Evolutionary conservation across 30 jellyfish, hydroid and myxozoan species (phyloP).

Genomic region (Catostylus mosaicus): DNA sequence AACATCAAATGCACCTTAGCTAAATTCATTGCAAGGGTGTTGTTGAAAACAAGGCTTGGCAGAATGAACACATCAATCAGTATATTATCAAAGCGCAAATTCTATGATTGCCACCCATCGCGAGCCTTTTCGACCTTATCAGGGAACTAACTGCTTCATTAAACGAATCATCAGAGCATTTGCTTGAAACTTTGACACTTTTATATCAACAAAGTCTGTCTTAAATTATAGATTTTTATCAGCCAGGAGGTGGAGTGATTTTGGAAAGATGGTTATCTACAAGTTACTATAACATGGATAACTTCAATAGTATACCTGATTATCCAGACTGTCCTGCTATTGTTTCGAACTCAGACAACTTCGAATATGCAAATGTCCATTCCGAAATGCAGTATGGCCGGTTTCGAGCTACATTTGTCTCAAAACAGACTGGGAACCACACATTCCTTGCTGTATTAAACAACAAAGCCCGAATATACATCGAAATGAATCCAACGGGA

Average conservation of each 20-base stretch:
- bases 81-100: too few relatives aligned
- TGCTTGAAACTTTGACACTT: too few relatives aligned
- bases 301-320: constrained; percentile 38
- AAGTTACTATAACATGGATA: not conserved
- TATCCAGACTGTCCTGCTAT: constrained; percentile 47
- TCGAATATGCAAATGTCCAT: not conserved
- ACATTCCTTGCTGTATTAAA: constrained; percentile 29
- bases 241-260: constrained; percentile 38
- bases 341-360: constrained; percentile 25
- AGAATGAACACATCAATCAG: too few relatives aligned
- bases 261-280: constrained; percentile 38
- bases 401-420: constrained; percentile 29
- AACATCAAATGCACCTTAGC: too few relatives aligned
- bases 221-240: constrained; percentile 29
- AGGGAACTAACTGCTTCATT: too few relatives aligned
- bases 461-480: constrained; percentile 20
- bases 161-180: too few relatives aligned
- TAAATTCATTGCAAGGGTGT: too few relatives aligned
- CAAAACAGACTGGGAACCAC: constrained; percentile 52
- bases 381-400: constrained; percentile 24
- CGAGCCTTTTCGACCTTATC: too few relatives aligned
- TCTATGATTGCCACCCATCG: too few relatives aligned
- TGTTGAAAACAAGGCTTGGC: too few relatives aligned
- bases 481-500: constrained; percentile 27
- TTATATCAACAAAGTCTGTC: not conserved